Evolutionary conservation across 2,797 vertebrate genomes (phyloP).

Genomic region (Hipposideros larvatus): DNA sequence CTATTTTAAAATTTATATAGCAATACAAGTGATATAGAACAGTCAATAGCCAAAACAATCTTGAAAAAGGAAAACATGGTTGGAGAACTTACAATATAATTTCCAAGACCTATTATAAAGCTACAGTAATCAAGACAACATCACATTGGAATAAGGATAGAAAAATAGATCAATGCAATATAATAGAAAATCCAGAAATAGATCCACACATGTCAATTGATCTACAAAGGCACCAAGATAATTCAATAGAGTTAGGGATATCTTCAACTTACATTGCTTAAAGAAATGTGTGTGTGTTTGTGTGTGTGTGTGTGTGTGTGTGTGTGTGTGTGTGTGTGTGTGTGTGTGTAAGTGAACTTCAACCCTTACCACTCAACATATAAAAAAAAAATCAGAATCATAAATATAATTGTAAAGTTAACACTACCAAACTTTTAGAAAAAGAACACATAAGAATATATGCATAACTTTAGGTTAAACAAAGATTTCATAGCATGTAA

Average conservation of each 20-base stretch:
- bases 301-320: too few species aligned
- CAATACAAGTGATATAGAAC: background rate
- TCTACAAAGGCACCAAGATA: background rate
- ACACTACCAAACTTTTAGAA: background rate
- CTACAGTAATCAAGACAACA: background rate
- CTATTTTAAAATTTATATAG: background rate
- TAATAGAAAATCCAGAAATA: background rate
- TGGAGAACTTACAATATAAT: background rate
- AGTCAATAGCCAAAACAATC: background rate
- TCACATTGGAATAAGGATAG: background rate
- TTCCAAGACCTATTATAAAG: constrained; percentile 28
- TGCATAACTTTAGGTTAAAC: background rate
- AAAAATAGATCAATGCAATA: background rate
- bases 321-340: too few species aligned
- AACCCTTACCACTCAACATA: background rate
- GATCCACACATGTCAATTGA: background rate
- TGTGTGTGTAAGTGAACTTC: background rate
- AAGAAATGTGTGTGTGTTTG: background rate
- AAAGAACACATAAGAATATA: background rate
- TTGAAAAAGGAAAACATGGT: background rate
- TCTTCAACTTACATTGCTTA: background rate
- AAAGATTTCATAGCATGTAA: background rate
- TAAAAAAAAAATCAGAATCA: background rate
- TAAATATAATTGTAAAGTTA: background rate
- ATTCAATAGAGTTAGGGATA: background rate